phyloP scores from a whole-genome alignment of 2,797 vertebrate genomes.

The Fringilla coelebs region DNA sequence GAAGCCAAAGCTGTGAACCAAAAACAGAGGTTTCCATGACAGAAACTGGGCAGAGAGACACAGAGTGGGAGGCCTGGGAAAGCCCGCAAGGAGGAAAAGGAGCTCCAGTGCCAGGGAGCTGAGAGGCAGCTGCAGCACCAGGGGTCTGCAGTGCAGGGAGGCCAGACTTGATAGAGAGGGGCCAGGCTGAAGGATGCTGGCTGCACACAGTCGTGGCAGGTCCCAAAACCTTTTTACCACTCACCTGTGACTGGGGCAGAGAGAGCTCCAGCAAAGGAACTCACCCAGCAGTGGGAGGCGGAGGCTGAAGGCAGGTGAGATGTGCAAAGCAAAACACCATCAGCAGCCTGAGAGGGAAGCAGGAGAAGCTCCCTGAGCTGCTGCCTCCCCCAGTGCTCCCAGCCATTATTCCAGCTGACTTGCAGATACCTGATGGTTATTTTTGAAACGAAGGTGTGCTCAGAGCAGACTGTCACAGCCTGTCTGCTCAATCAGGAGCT shows the following conservation, averaged over 20 bases:
- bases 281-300: neutral
- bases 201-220: neutral
- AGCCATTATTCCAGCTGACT: slow-evolving; percentile 37
- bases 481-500: slow-evolving; percentile 29
- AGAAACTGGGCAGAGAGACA: neutral
- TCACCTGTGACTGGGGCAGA: neutral
- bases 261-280: neutral
- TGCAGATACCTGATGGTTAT: slow-evolving; percentile 11
- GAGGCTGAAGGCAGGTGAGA: neutral
- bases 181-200: neutral
- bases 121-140: neutral
- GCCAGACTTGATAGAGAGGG: too few relatives aligned
- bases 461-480: slow-evolving; percentile 10
- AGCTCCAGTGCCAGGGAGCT: neutral
- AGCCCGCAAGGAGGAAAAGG: neutral
- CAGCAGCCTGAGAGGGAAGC: neutral
- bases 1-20: neutral
- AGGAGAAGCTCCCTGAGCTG: neutral
- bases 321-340: neutral
- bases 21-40: neutral
- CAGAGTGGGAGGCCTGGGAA: neutral
- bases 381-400: neutral
- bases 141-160: neutral
- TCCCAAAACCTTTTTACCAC: neutral
- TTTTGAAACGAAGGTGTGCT: slow-evolving; percentile 22